phyloP scores from a whole-genome alignment of 2,113 vertebrate genomes.

The Salvelinus namaycush region DNA sequence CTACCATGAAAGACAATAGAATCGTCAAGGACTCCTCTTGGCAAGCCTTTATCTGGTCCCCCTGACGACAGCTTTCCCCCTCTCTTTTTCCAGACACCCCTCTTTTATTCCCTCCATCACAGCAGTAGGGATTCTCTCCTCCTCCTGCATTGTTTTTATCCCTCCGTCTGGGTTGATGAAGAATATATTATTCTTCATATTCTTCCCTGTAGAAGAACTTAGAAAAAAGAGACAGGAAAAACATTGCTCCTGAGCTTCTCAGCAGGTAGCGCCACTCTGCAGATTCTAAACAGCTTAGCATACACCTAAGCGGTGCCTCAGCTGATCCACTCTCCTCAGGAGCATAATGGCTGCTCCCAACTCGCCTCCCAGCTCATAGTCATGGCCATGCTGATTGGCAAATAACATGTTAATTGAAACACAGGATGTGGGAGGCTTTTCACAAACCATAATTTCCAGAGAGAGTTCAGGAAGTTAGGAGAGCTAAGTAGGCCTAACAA shows the following conservation, averaged over 20 bases:
- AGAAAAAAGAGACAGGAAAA: not conserved
- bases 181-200: no score
- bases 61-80: not conserved
- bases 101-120: not conserved
- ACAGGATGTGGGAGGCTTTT: not conserved
- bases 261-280: not conserved
- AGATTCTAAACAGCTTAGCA: not conserved
- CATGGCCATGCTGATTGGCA: not conserved
- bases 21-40: not conserved
- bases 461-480: not conserved
- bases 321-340: not conserved
- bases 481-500: not conserved
- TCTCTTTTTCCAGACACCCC: not conserved
- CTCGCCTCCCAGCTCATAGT: not conserved
- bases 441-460: not conserved
- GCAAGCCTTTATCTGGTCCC: not conserved
- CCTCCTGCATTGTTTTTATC: not conserved
- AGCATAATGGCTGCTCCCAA: not conserved
- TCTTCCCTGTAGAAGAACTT: not conserved
- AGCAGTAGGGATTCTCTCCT: not conserved
- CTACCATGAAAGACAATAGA: not conserved
- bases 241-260: not conserved
- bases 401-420: slow-evolving; percentile 1
- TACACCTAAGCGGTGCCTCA: not conserved
- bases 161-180: not conserved